Evolutionary conservation across 1,140 invertebrate species (phyloP).

Genomic region (Heliothis subflexa): DNA sequence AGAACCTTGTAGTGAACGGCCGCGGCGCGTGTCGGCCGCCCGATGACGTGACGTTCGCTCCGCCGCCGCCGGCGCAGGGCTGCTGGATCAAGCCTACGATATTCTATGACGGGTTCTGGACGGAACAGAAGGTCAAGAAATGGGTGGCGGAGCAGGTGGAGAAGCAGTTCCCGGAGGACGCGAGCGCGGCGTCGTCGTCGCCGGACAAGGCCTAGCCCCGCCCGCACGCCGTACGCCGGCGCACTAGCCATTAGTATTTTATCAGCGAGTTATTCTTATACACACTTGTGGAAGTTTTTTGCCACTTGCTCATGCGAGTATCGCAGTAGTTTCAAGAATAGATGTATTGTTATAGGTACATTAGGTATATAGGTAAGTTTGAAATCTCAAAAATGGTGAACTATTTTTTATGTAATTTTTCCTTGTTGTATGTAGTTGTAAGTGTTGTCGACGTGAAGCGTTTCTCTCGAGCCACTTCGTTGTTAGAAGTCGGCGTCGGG

Average conservation of each 20-base stretch:
- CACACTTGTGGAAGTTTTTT: constrained; percentile 46
- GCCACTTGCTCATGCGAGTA: constrained; percentile 31
- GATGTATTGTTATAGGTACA: constrained; percentile 23
- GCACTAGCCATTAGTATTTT: constrained; percentile 29
- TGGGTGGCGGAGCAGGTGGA: constrained; percentile 85
- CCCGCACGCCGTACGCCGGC: neutral
- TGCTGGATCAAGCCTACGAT: constrained; percentile 85
- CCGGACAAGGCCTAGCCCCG: constrained; percentile 22
- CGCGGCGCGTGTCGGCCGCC: constrained; percentile 61
- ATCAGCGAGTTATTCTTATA: constrained; percentile 45
- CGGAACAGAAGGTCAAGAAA: constrained; percentile 84
- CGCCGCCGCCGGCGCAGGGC: constrained; percentile 63
- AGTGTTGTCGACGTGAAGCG: constrained; percentile 32
- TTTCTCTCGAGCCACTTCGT: neutral
- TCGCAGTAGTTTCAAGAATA: constrained; percentile 24
- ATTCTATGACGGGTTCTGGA: constrained; percentile 86
- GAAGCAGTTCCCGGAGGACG: constrained; percentile 77
- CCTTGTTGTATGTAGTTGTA: constrained; percentile 47
- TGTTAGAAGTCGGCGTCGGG: constrained; percentile 15
- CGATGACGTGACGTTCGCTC: constrained; percentile 52
- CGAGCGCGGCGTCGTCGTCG: constrained; percentile 52
- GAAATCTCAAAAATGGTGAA: constrained; percentile 58
- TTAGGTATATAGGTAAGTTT: constrained; percentile 49
- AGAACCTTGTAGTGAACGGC: constrained; percentile 75
- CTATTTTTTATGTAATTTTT: constrained; percentile 55